Base-by-base conservation (phyloP, 1,140 invertebrate species). In the Zaprionus ghesquierei region DNA sequence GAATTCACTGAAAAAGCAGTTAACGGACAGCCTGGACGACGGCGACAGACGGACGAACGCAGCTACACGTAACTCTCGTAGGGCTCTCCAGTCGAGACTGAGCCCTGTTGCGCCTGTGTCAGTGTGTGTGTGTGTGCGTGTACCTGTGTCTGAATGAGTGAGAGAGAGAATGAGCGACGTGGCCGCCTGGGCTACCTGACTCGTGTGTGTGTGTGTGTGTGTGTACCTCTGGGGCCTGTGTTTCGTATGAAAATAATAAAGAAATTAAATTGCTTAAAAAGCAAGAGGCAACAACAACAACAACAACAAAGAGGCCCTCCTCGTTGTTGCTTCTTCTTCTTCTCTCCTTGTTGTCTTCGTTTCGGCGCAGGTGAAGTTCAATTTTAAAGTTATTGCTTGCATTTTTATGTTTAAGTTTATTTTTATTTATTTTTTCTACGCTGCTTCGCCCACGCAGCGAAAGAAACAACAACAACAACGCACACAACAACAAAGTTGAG, bases 1-100 rank as follows among this genome's bases (percentile, higher is more conserved):
- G 84, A 87, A 87, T 87, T 87, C 84, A 87, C 84, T 87, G 85
- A 87, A 87, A 87, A 87, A 87, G 84, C 84, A 87, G 84, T 87
- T 87, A 87, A 87, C 85, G 85, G 84, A 84, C 81, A 75, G 66
- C 27, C 23, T 33, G 59, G 64, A 59, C 65, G 58, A 59, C 50
- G 61, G 6, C 25, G 25, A 6, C 25, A 27, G 68, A 70, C 58
- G 31, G 25, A 50, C 29, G 38, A 10, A 54, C 38, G 46, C 3
- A 49, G 15, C 29, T n/a, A 23, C 13, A 66, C 31, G 18, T 23
- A 31, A 51, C 22, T 46, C 20, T 50, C 27, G 46, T 53, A 74
- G 71, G 58, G 71, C 58, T 18, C 61, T 49, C 23, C 8, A 31
- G 60, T 5, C 29, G 53, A 41, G 5, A 27, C 62, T 8, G 50